Evolutionary conservation across 2,888 invertebrate genomes (phyloP).

Genomic region (Sialis fuliginosa): DNA sequence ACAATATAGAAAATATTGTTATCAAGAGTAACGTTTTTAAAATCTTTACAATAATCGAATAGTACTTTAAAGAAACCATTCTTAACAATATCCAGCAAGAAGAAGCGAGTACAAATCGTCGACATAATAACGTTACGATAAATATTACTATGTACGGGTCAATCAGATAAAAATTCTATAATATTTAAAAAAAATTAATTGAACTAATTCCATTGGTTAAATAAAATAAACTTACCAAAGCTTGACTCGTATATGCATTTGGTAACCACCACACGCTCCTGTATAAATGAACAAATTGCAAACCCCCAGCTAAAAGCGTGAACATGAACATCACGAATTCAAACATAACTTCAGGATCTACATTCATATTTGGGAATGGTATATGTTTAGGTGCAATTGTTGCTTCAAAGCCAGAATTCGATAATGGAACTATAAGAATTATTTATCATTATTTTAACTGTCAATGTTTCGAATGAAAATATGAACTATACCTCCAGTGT

Average conservation of each 20-base stretch:
- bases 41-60: slow-evolving; percentile 3
- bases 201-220: not conserved
- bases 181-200: slow-evolving; percentile 14
- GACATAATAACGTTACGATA: slow-evolving; percentile 60
- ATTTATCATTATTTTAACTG: no score
- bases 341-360: slow-evolving; percentile 66
- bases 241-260: slow-evolving; percentile 72
- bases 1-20: slow-evolving; percentile 37
- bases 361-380: slow-evolving; percentile 60
- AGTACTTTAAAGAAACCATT: slow-evolving; percentile 13
- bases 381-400: slow-evolving; percentile 54
- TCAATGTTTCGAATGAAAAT: no score
- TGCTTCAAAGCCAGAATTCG: no score
- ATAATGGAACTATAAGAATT: no score
- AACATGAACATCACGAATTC: slow-evolving; percentile 73
- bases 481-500: not conserved
- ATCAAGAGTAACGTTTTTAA: slow-evolving; percentile 25
- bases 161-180: slow-evolving; percentile 88
- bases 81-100: slow-evolving; percentile 18
- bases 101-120: slow-evolving; percentile 51
- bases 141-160: slow-evolving; percentile 76
- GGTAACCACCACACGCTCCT: slow-evolving; percentile 96
- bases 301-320: slow-evolving; percentile 55
- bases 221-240: slow-evolving; percentile 46
- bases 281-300: slow-evolving; percentile 90